These are phyloP conservation scores for Percopsis transmontana DNA, from an alignment of 2,113 vertebrate species.

Conservation along the genomic window DNA sequence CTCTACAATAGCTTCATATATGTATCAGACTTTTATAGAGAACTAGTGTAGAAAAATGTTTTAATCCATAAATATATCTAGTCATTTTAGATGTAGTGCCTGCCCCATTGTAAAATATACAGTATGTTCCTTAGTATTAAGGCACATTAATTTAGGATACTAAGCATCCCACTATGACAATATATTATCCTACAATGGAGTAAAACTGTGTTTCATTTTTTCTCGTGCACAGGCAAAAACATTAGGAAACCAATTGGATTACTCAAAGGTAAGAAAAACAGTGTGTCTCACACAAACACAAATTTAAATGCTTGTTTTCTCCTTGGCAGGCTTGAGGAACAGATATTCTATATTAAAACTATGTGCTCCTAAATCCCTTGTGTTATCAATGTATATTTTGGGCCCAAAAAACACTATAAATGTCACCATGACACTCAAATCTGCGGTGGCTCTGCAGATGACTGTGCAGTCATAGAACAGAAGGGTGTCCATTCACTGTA, in stretches of 20 bases:
- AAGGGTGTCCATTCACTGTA: conserved; percentile 59
- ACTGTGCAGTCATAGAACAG: conserved; percentile 3
- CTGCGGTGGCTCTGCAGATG: not conserved
- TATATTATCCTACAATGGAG: not conserved
- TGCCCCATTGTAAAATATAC: too few relatives aligned
- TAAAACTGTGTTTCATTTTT: conserved; percentile 1
- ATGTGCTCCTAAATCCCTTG: not conserved
- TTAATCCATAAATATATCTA: not conserved
- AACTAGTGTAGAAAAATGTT: not conserved
- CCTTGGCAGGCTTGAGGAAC: not conserved
- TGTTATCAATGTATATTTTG: not conserved
- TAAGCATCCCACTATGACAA: not conserved
- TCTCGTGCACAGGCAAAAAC: conserved; percentile 81
- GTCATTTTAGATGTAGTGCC: too few relatives aligned
- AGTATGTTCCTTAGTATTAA: not conserved
- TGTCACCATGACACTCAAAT: not conserved
- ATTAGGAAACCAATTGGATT: conserved; percentile 82
- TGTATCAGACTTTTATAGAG: not conserved
- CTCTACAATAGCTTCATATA: too few relatives aligned
- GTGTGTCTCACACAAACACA: too few relatives aligned
- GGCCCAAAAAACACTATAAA: too few relatives aligned
- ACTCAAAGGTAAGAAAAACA: conserved; percentile 82
- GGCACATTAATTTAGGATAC: not conserved
- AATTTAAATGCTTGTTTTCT: not conserved
- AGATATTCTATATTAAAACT: not conserved